Base-by-base conservation (phyloP, 2,888 invertebrate genomes). In the Stomorhina lunata region DNA sequence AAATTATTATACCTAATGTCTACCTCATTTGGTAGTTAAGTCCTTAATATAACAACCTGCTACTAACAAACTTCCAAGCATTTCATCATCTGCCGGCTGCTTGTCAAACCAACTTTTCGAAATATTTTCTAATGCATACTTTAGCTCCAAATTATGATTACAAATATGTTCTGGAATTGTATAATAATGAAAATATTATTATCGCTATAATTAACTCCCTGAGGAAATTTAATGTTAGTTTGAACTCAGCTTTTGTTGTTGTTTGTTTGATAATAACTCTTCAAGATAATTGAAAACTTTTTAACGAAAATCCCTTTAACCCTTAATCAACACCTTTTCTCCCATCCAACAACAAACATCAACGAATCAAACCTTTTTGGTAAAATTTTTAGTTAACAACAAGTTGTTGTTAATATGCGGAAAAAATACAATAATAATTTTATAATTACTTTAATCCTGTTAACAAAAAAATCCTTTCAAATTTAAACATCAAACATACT, bases 381-480 rank as follows among this genome's bases (percentile, higher is more conserved):
- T 10, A 40, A 73, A 29, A 29, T 29, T 76, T 10, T 12, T 53
- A n/a, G n/a, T n/a, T n/a, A n/a, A 55, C 53, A 57, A 65, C 75
- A 75, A 66, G 45, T 66, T 76, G 48, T 48, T 59, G 48, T 55
- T 4, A 25, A 29, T n/a, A n/a, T n/a, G 2, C 4, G 12, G 37
- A 48, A 68, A 22, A 68, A 15, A 48, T 9, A 32, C n/a, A 59
- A 66, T 69, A 75, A 81, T 69, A 65, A 79, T 57, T 75, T 75
- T 69, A 59, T 79, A 82, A 82, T 75, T 69, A 75, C 69, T 79
- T 59, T 82, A 79, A 75, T 82, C 43, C 53, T 55, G 57, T 73
- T 77, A 65, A 43, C 32, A 20, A 20, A n/a, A n/a, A n/a, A n/a
- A 37, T 15, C 12, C 40, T 29, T 27, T 48, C 6, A 12, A 37